These are phyloP conservation scores for Xiphydria camelus DNA, from an alignment of 2,888 invertebrate genomes.

Conservation along the genomic window DNA sequence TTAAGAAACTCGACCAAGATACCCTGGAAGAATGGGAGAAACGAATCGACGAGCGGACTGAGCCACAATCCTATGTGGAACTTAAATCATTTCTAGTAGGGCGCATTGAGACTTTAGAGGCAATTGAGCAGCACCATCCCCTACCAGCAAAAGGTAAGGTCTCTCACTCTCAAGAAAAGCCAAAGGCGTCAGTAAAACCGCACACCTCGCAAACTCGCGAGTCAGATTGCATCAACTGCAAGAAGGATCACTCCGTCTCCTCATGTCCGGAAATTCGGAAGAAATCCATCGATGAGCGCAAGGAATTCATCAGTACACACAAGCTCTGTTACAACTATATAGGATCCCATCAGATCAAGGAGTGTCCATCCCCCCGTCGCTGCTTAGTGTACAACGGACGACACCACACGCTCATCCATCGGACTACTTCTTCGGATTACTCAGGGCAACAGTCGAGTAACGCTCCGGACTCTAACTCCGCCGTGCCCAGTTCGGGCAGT, in stretches of 20 bases:
- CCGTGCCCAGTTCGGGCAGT: too few species aligned
- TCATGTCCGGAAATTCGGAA: constrained; percentile 9
- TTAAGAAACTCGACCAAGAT: constrained; percentile 11
- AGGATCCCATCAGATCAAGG: constrained; percentile 6
- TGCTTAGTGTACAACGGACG: constrained; percentile 4
- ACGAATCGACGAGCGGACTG: constrained; percentile 11
- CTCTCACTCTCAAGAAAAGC: too few species aligned
- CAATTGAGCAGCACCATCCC: constrained; percentile 3
- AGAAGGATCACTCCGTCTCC: constrained; percentile 5
- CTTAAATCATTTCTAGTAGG: too few species aligned
- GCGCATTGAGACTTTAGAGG: constrained; percentile 12
- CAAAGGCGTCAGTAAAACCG: too few species aligned
- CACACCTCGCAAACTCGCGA: too few species aligned
- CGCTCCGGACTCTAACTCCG: too few species aligned
- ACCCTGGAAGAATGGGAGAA: too few species aligned
- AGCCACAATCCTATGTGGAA: constrained; percentile 8
- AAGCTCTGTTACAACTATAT: constrained; percentile 10
- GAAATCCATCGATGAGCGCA: constrained; percentile 8
- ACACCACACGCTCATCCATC: constrained; percentile 7
- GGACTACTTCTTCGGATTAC: too few species aligned
- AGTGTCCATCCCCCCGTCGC: constrained; percentile 7
- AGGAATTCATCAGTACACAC: constrained; percentile 2
- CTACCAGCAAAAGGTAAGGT: too few species aligned
- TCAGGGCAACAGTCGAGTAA: too few species aligned
- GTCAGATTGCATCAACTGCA: constrained; percentile 3